A percentile compares a stretch with the other conserved stretches of the same genome.
Evolutionary conservation across 2,888 invertebrate species (phyloP).

Genomic region (Polydrusus tereticollis): DNA sequence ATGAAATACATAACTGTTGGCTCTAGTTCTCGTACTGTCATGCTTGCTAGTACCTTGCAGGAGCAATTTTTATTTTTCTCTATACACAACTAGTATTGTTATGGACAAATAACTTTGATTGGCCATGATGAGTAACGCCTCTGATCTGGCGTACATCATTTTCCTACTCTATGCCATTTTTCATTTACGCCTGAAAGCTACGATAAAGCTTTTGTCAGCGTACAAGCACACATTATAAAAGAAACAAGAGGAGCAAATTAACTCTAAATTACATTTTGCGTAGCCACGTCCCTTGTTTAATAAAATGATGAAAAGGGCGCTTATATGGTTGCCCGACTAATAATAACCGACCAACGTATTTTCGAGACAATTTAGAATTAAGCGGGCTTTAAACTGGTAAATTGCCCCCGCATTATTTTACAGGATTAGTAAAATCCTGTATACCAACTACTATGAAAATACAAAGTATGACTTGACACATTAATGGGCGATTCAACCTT

Average conservation of each 20-base stretch:
- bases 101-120: neutral
- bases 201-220: conserved; percentile 10
- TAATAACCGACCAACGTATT: conserved; percentile 57
- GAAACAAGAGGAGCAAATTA: conserved; percentile 50
- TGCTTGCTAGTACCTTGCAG: too few relatives aligned
- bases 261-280: conserved; percentile 51
- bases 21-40: too few relatives aligned
- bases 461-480: neutral
- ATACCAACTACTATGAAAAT: neutral
- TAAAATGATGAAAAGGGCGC: conserved; percentile 54
- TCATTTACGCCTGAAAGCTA: conserved; percentile 10
- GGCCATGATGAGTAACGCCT: neutral
- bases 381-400: conserved; percentile 62
- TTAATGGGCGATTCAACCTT: neutral
- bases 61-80: neutral
- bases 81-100: neutral
- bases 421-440: conserved; percentile 22
- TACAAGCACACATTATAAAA: conserved; percentile 31
- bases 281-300: conserved; percentile 47
- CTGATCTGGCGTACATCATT: neutral
- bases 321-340: conserved; percentile 39
- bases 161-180: neutral
- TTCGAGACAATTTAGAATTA: conserved; percentile 66
- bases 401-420: conserved; percentile 25
- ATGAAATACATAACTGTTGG: too few relatives aligned